A percentile compares a stretch with the other conserved stretches of the same genome.
Evolutionary conservation across 2,888 invertebrate species (phyloP).

Genomic region (Boloria selene): DNA sequence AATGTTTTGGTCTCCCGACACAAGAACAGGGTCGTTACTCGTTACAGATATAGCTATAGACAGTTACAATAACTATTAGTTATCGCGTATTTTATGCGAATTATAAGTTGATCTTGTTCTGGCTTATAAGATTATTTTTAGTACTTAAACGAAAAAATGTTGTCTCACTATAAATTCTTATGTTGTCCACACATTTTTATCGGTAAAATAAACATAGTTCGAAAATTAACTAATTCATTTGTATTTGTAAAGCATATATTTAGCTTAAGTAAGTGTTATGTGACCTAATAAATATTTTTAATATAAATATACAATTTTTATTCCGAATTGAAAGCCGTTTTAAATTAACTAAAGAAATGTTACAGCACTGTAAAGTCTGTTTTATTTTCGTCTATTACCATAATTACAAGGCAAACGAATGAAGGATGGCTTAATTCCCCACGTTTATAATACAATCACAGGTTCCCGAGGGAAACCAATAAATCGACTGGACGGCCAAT

Average conservation of each 20-base stretch:
- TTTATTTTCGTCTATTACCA: slow-evolving; percentile 29
- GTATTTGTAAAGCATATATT: not conserved
- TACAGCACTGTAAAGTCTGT: not conserved
- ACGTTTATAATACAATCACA: slow-evolving; percentile 31
- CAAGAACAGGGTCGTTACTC: no score
- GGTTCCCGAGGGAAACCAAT: slow-evolving; percentile 62
- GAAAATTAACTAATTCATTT: not conserved
- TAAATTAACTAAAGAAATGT: slow-evolving; percentile 1
- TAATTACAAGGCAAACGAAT: slow-evolving; percentile 32
- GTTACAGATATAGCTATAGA: no score
- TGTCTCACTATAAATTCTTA: not conserved
- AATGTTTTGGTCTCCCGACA: no score
- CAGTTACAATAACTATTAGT: no score
- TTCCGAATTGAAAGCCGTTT: slow-evolving; percentile 4
- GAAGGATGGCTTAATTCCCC: slow-evolving; percentile 33
- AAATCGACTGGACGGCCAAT: slow-evolving; percentile 65
- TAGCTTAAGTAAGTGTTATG: no score
- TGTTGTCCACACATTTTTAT: not conserved
- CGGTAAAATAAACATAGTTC: not conserved
- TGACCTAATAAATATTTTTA: no score
- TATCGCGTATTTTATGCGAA: no score
- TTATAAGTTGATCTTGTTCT: no score
- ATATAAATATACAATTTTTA: not conserved
- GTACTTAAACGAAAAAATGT: no score
- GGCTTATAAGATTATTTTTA: no score